A percentile compares a stretch with the other conserved stretches of the same genome.
Conservation (phyloP, 35 echinoderm and acorn worm species). For the Heliocidaris tuberculata region DNA sequence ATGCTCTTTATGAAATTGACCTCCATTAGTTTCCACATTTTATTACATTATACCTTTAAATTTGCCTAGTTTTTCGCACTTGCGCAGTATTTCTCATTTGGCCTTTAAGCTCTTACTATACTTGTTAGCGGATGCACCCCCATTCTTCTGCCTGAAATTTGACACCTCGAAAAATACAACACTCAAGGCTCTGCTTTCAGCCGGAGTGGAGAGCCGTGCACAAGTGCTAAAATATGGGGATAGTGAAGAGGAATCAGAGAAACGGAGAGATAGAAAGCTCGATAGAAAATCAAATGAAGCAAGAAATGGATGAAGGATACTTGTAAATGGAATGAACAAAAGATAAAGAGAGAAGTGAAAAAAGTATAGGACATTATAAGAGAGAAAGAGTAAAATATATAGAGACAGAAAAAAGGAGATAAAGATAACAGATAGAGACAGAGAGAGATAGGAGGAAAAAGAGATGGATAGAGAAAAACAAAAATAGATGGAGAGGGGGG, state of each 20-base stretch:
- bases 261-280: background rate
- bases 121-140: background rate
- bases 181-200: background rate
- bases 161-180: slow-evolving; percentile 10
- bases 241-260: slow-evolving; percentile 9
- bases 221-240: slow-evolving; percentile 11
- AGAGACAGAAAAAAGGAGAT: background rate
- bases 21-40: background rate
- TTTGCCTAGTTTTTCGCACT: background rate
- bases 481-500: too few relatives aligned
- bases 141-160: slow-evolving; percentile 11
- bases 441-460: too few relatives aligned
- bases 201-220: background rate
- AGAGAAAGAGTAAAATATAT: background rate
- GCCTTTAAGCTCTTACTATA: slow-evolving; percentile 17
- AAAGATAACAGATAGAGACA: background rate
- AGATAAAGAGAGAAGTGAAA: background rate
- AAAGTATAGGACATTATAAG: background rate
- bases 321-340: background rate
- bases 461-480: too few relatives aligned
- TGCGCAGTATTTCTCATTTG: background rate
- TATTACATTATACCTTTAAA: background rate
- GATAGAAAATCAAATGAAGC: slow-evolving; percentile 17
- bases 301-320: slow-evolving; percentile 17
- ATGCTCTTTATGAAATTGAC: background rate